Evolutionary conservation across 2,797 vertebrate species (phyloP).

Genomic region (Mormyrops attenuatus): DNA sequence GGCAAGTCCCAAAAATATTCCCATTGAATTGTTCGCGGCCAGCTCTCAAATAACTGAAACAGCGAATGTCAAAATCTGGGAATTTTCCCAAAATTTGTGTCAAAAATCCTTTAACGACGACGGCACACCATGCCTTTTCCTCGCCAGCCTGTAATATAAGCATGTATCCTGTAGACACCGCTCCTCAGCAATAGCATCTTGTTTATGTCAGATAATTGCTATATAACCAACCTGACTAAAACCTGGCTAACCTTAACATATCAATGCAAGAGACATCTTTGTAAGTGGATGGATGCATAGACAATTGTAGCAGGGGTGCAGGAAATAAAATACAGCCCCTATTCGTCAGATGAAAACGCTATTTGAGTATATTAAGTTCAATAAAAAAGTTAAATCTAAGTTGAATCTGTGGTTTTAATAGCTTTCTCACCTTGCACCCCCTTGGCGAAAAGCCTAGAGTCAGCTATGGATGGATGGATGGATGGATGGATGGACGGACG

Average conservation of each 20-base stretch:
- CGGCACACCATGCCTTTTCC: neutral
- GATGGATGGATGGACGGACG: neutral
- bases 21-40: neutral
- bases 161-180: neutral
- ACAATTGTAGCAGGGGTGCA: neutral
- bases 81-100: neutral
- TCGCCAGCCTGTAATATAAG: neutral
- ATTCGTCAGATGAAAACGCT: neutral
- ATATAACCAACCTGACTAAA: neutral
- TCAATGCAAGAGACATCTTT: neutral
- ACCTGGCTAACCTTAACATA: neutral
- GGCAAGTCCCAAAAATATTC: neutral
- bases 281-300: neutral
- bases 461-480: neutral
- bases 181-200: neutral
- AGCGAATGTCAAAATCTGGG: neutral
- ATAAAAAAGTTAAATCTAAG: neutral
- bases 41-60: neutral
- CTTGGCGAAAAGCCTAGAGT: neutral
- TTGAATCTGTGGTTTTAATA: neutral
- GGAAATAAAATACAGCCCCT: neutral
- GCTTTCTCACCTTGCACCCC: neutral
- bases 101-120: neutral
- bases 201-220: neutral
- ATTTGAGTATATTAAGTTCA: neutral